Evolutionary conservation across 2,888 invertebrate species (phyloP).

Genomic region (Caenorhabditis uteleia): DNA sequence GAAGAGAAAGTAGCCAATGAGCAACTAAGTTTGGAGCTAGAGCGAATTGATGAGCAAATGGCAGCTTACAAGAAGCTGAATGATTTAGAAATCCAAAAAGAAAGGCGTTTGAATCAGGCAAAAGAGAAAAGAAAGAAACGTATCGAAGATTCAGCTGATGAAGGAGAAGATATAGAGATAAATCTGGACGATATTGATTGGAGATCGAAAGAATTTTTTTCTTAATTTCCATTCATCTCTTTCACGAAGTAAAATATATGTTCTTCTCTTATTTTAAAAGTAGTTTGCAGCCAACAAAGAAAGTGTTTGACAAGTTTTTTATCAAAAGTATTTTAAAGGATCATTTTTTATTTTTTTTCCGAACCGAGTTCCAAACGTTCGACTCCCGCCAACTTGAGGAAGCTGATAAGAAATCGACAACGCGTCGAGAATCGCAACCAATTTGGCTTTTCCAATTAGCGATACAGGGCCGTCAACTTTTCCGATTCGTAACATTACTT

Average conservation of each 20-base stretch:
- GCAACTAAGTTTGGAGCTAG: conserved; percentile 37
- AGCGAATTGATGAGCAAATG: conserved; percentile 55
- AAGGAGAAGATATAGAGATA: background rate
- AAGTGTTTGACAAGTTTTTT: too few relatives aligned
- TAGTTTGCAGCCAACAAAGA: too few relatives aligned
- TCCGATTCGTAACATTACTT: conserved; percentile 38
- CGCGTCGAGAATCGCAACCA: conserved; percentile 32
- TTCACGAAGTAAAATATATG: too few relatives aligned
- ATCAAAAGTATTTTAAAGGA: too few relatives aligned
- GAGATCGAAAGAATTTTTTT: background rate
- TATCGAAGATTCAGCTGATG: background rate
- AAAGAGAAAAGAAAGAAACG: conserved; percentile 3
- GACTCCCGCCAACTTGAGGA: conserved; percentile 18
- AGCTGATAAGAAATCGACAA: conserved; percentile 38
- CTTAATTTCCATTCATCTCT: too few relatives aligned
- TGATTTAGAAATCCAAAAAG: conserved; percentile 51
- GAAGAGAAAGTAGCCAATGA: conserved; percentile 42
- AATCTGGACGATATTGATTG: background rate
- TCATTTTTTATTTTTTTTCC: too few relatives aligned
- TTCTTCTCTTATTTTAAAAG: too few relatives aligned
- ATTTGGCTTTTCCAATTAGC: conserved; percentile 43
- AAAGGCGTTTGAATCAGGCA: conserved; percentile 36
- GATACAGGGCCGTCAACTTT: conserved; percentile 42
- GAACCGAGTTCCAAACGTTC: too few relatives aligned
- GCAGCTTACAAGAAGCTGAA: conserved; percentile 44